phyloP scores from a whole-genome alignment of 2,797 vertebrate genomes.

The Trichosurus vulpecula region DNA sequence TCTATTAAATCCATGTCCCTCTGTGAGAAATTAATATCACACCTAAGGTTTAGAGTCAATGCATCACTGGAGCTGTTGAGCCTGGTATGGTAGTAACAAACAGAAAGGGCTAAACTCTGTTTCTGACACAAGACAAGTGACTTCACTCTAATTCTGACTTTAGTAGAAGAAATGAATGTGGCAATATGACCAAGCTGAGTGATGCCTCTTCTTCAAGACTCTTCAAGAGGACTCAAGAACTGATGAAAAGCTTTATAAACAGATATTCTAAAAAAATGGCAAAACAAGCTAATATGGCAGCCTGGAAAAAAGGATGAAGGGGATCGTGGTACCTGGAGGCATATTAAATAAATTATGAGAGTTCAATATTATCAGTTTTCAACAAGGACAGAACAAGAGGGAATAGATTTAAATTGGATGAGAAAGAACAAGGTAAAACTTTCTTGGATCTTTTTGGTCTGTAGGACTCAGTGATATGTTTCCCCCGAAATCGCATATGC shows the following conservation, averaged over 20 bases:
- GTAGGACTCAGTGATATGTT: background rate
- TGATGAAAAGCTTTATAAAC: background rate
- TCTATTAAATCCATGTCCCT: constrained; percentile 80
- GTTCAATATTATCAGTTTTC: background rate
- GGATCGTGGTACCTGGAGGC: background rate
- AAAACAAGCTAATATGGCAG: background rate
- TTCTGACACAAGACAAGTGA: background rate
- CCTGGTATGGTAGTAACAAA: constrained; percentile 48
- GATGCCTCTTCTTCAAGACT: background rate
- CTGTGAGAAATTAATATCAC: constrained; percentile 79
- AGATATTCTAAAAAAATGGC: background rate
- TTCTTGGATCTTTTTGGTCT: background rate
- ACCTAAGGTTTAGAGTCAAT: constrained; percentile 71
- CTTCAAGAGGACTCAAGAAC: background rate
- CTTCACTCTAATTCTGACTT: background rate
- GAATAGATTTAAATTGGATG: constrained; percentile 34
- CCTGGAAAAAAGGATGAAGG: background rate
- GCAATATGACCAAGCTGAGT: too few relatives aligned
- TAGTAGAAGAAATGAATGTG: background rate
- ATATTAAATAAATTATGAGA: background rate
- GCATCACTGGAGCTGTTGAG: constrained; percentile 68
- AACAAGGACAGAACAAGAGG: constrained; percentile 9
- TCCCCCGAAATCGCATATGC: background rate
- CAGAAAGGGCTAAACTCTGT: background rate
- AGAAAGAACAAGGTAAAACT: background rate